These are phyloP conservation scores for Elachura formosa DNA, from an alignment of 2,113 vertebrate genomes.

Conservation along the genomic window DNA sequence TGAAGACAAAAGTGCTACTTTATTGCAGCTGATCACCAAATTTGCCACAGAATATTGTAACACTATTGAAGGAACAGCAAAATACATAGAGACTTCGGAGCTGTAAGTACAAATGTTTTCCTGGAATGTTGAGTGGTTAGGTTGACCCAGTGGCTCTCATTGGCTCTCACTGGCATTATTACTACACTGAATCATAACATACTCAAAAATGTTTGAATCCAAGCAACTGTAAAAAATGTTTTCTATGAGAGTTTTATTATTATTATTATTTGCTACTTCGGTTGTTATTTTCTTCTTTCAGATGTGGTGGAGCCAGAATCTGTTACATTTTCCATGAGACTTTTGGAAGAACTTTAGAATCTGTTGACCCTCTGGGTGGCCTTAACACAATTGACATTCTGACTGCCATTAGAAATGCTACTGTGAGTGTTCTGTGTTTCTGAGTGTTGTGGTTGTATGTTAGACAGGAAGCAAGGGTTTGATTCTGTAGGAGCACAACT, in stretches of 20 bases:
- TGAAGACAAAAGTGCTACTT: conserved; percentile 91
- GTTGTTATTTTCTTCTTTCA: conserved; percentile 63
- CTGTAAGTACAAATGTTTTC: conserved; percentile 79
- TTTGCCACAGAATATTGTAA: conserved; percentile 98
- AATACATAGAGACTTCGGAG: conserved; percentile 97
- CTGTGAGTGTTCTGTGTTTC: conserved; percentile 75
- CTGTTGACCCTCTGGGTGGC: conserved; percentile 92
- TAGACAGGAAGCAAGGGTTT: neutral
- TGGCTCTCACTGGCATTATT: neutral
- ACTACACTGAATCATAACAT: neutral
- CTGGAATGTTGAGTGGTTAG: neutral
- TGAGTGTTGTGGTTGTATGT: neutral
- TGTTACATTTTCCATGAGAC: conserved; percentile 99
- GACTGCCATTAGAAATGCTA: conserved; percentile 97
- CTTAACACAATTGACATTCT: conserved; percentile 96
- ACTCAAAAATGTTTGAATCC: neutral
- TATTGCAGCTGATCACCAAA: conserved; percentile 98
- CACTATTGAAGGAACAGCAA: conserved; percentile 98
- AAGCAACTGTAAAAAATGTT: neutral
- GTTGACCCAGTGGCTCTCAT: neutral
- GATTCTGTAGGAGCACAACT: neutral
- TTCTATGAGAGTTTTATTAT: neutral
- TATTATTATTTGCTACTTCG: neutral
- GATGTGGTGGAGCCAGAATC: conserved; percentile 95
- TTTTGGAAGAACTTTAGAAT: conserved; percentile 95